Evolutionary conservation across 2,797 vertebrate species (phyloP).

Genomic region (Rhynchonycteris naso): DNA sequence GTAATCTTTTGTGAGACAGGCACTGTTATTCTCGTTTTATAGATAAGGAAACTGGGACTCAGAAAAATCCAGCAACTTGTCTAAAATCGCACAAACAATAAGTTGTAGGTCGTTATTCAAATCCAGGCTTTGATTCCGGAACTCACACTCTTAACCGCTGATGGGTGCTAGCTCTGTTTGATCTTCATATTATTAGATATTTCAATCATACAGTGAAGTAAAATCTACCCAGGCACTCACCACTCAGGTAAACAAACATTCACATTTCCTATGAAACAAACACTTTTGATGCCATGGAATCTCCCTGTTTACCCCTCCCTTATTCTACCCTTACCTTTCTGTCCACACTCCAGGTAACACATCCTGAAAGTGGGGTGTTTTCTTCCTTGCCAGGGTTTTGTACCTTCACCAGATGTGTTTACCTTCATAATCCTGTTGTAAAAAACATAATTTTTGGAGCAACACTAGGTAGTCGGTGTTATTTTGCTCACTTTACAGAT

Average conservation of each 20-base stretch:
- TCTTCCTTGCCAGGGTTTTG: background rate
- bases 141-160: background rate
- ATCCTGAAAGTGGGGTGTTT: background rate
- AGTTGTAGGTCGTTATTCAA: background rate
- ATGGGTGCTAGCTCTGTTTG: background rate
- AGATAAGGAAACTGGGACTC: background rate
- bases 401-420: background rate
- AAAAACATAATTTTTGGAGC: background rate
- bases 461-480: background rate
- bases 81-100: background rate
- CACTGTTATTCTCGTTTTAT: background rate
- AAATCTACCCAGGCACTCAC: background rate
- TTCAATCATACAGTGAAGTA: background rate
- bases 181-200: background rate
- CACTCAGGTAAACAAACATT: background rate
- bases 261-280: background rate
- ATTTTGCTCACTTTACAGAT: background rate
- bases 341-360: background rate
- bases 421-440: background rate
- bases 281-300: background rate
- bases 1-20: background rate
- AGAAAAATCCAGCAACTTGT: background rate
- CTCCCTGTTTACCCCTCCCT: background rate
- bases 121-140: conserved; percentile 1
- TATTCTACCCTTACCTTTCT: background rate